Base-by-base conservation (phyloP, 2,888 invertebrate species). In the Biston betularia region DNA sequence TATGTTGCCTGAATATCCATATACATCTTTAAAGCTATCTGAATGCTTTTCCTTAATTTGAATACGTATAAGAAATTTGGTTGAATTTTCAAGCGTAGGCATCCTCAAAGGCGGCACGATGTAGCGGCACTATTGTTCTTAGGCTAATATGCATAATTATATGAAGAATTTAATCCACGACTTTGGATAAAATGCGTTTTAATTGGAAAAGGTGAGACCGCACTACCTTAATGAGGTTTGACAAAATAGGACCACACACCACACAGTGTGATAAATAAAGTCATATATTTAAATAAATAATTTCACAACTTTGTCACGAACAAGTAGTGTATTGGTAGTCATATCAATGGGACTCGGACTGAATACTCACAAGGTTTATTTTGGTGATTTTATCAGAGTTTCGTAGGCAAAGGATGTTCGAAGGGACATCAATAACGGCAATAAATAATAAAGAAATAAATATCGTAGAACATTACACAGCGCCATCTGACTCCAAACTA, bases 241-340 rank as follows among this genome's bases (percentile, higher is more conserved):
- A 74, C 72, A 62, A 69, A 69, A 71, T 71, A 69, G 57, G 79
- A 79, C 80, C 81, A 80, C 86, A 86, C 86, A 79, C 80, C 81
- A 80, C 86, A 86, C 86, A 84, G 74, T 46, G 75, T 76, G 75
- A 67, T 70, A 73, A 77, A 77, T n/a, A n/a, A n/a, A n/a, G n/a
- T n/a, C n/a, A n/a, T n/a, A n/a, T n/a, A n/a, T n/a, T n/a, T n/a
- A n/a, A n/a, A n/a, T 65, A 65, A 38, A 56, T 78, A 68, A 63
- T 85, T 83, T 80, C 79, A 78, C 76, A 80, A 80, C 70, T 49
- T 62, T 75, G 74, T 79, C 82, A 81, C 80, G 82, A 82, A 75
- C 72, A 76, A 71, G 12, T 71, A 75, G 24, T 40, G 10, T 10
- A 35, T 35, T n/a, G 38, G 24, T 40, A 40, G 24, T 24, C 12